Evolutionary conservation across 2,888 invertebrate species (phyloP), one percentile per base, ranked within the genome.

Genomic region (Cephus rjabovi): DNA sequence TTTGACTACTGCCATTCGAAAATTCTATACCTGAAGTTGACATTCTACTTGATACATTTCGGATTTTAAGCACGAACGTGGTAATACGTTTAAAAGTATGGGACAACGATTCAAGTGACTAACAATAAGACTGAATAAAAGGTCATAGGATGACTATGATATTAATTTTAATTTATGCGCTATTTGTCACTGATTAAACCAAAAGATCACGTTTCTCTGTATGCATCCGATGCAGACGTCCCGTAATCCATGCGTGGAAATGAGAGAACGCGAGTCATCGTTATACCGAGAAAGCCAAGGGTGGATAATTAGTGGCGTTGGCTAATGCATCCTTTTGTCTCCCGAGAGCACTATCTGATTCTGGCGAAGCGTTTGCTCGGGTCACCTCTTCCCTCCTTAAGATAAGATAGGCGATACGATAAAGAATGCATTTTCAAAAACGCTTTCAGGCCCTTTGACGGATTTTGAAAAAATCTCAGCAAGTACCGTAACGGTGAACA

Each of bases 301-400:
- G 74, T 76, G 69, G 76, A 79, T 88, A 88, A 89, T 89, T 89
- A 89, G 86, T 85, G 79, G 83, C 83, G 83, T 89, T 87, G 86
- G 86, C 86, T 87, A 88, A 89, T 88, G 88, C 88, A 87, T 87
- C 84, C 87, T 84, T 87, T 89, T 87, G 87, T 88, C 89, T 88
- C 84, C 84, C 81, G 68, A 79, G 78, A 78, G 80, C 73, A 79
- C 85, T 89, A 88, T 88, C 89, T 87, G 87, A 87, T 87, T 80
- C 76, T 79, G 80, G 77, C 79, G 76, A 74, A 12, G 33, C 37
- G 33, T 78, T 75, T 71, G 68, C 76, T 31, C 33, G 23, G 68
- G 73, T 56, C 73, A 34, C 35, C 68, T 74, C 34, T 34, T n/a
- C 12, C 73, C 74, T n/a, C 31, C 73, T 33, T 12, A 34, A 78